These are phyloP conservation scores for Halocynthia aurantium DNA, from an alignment of 23 tunicate genomes.

Conservation along the genomic window DNA sequence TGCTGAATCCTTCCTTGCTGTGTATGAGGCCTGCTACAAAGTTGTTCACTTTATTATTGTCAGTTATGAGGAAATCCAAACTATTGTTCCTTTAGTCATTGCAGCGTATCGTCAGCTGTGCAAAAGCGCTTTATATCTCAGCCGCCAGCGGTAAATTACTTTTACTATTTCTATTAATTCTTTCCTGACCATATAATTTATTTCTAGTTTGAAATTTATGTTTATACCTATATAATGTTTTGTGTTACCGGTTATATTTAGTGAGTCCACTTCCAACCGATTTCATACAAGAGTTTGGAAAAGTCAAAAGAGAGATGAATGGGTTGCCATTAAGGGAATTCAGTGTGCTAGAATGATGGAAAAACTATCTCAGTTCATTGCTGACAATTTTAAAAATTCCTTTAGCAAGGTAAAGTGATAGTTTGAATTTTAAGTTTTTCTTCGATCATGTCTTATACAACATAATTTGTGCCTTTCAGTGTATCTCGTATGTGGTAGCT, in stretches of 20 bases:
- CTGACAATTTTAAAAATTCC: conserved; percentile 11
- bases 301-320: too few species aligned
- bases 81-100: neutral
- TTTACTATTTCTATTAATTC: too few species aligned
- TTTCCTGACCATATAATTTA: too few species aligned
- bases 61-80: neutral
- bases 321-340: neutral
- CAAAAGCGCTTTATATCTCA: conserved; percentile 12
- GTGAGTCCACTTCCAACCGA: too few species aligned
- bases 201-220: too few species aligned
- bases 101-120: conserved; percentile 13
- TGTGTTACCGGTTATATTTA: too few species aligned
- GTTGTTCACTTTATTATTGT: conserved; percentile 3
- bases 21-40: neutral
- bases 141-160: conserved; percentile 4
- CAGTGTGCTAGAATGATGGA: conserved; percentile 22
- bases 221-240: too few species aligned
- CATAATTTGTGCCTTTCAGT: conserved; percentile 2
- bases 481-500: conserved; percentile 16
- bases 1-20: neutral
- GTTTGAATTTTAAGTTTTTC: neutral
- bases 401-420: conserved; percentile 7
- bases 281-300: too few species aligned
- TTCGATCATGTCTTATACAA: neutral
- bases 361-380: conserved; percentile 18